Evolutionary conservation across 2,888 invertebrate species (phyloP).

Genomic region (Baronia brevicornis): DNA sequence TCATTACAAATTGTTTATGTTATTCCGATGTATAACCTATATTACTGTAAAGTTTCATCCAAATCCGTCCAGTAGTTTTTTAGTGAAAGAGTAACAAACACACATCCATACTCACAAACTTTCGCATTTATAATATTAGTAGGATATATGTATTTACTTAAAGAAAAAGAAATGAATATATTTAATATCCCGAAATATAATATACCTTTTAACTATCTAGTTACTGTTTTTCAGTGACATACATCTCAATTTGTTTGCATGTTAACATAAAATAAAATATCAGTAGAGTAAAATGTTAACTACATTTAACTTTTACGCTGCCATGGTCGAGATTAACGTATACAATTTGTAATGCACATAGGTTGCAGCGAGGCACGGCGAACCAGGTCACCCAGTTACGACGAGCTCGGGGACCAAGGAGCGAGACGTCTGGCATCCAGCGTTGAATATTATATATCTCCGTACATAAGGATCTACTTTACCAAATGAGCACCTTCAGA

Average conservation of each 20-base stretch:
- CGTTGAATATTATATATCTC: slow-evolving; percentile 5
- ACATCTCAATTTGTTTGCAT: slow-evolving; percentile 6
- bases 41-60: too few species aligned
- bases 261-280: slow-evolving; percentile 14
- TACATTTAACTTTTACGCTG: slow-evolving; percentile 13
- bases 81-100: too few species aligned
- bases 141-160: too few species aligned
- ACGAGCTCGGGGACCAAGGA: slow-evolving; percentile 15
- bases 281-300: slow-evolving; percentile 11
- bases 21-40: too few species aligned
- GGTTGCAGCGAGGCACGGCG: slow-evolving; percentile 28
- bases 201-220: too few species aligned
- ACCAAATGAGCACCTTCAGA: slow-evolving; percentile 8
- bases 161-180: too few species aligned
- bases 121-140: too few species aligned
- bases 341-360: slow-evolving; percentile 47
- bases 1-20: too few species aligned
- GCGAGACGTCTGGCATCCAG: slow-evolving; percentile 17
- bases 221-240: too few species aligned
- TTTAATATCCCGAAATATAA: too few species aligned
- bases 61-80: too few species aligned
- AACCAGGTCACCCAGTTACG: slow-evolving; percentile 27
- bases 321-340: slow-evolving; percentile 24
- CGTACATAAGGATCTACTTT: slow-evolving; percentile 5
- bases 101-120: too few species aligned